A percentile compares a stretch with the other conserved stretches of the same genome.
These are phyloP conservation scores for Chromis chromis DNA, from an alignment of 2,797 vertebrate species.

Conservation along the genomic window DNA sequence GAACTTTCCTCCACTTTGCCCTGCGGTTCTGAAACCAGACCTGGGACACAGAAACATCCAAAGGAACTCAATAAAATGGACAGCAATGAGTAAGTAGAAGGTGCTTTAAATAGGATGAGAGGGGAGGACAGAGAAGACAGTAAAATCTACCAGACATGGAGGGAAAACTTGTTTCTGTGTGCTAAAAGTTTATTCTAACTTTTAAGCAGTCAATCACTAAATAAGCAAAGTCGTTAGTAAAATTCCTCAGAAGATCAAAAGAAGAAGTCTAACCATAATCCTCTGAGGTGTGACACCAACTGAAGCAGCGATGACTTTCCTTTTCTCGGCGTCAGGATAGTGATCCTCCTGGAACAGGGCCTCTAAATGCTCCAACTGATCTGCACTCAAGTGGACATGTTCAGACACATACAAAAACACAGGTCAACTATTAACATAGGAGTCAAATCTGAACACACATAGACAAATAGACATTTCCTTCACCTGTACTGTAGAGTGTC, in stretches of 20 bases:
- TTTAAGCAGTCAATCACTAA: not conserved
- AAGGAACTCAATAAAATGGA: constrained; percentile 1
- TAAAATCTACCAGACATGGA: not conserved
- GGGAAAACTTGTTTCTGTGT: not conserved
- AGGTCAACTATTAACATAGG: constrained; percentile 21
- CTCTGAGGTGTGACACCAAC: constrained; percentile 95
- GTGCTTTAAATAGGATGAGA: not conserved
- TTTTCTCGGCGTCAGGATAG: constrained; percentile 94
- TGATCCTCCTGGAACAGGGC: constrained; percentile 92
- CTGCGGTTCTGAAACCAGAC: constrained; percentile 99
- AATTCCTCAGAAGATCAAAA: constrained; percentile 20
- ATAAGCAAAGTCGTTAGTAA: constrained; percentile 3
- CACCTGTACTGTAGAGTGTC: constrained; percentile 92
- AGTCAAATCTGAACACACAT: constrained; percentile 12
- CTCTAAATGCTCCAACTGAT: constrained; percentile 93
- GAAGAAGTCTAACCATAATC: constrained; percentile 88
- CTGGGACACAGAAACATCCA: constrained; percentile 73
- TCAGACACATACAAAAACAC: constrained; percentile 2
- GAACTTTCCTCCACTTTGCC: constrained; percentile 93
- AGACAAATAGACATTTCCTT: constrained; percentile 4
- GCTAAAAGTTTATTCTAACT: not conserved
- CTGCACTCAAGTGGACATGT: constrained; percentile 59
- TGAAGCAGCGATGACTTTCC: constrained; percentile 89
- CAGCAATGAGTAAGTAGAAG: not conserved
- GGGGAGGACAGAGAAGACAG: not conserved